Percentiles rank a stretch among this genome's conserved stretches.
These are phyloP conservation scores for Nephrotoma appendiculata DNA, from an alignment of 2,888 invertebrate species.

Conservation along the genomic window DNA sequence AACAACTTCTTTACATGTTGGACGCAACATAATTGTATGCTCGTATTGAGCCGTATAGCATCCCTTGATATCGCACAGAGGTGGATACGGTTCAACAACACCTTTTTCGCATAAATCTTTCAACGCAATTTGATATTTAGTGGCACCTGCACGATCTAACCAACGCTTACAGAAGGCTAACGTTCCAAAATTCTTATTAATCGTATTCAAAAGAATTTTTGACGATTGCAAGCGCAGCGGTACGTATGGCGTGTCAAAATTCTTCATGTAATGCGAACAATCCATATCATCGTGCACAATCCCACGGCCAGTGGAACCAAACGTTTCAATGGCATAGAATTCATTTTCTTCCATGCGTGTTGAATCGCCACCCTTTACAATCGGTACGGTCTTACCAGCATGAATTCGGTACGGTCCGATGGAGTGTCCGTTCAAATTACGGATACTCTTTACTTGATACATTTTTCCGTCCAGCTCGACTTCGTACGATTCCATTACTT, in stretches of 20 bases:
- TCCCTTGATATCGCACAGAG: slow-evolving; percentile 91
- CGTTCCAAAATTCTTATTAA: slow-evolving; percentile 95
- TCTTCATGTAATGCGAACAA: slow-evolving; percentile 99
- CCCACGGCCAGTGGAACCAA: slow-evolving; percentile 92
- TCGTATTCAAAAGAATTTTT: slow-evolving; percentile 76
- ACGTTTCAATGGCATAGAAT: slow-evolving; percentile 98
- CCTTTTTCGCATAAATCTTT: slow-evolving; percentile 97
- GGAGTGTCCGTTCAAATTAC: slow-evolving; percentile 98
- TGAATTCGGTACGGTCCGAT: slow-evolving; percentile 95
- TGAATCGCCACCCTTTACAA: slow-evolving; percentile 96
- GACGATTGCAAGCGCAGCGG: slow-evolving; percentile 87
- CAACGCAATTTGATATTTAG: slow-evolving; percentile 94
- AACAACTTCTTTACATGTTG: slow-evolving; percentile 96
- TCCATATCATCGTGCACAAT: slow-evolving; percentile 98
- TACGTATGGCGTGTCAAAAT: slow-evolving; percentile 84
- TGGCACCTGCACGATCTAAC: slow-evolving; percentile 93
- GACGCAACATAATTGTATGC: slow-evolving; percentile 92
- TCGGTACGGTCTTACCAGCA: slow-evolving; percentile 98
- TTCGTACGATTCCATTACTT: slow-evolving; percentile 99
- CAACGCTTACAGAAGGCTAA: slow-evolving; percentile 98
- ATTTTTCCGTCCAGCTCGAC: slow-evolving; percentile 93
- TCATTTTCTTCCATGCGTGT: slow-evolving; percentile 98
- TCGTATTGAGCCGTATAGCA: slow-evolving; percentile 99
- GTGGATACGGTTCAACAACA: slow-evolving; percentile 96
- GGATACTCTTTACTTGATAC: slow-evolving; percentile 91